Conservation (phyloP, 2,113 vertebrate species). For the Chamaetylas fuelleborni region DNA sequence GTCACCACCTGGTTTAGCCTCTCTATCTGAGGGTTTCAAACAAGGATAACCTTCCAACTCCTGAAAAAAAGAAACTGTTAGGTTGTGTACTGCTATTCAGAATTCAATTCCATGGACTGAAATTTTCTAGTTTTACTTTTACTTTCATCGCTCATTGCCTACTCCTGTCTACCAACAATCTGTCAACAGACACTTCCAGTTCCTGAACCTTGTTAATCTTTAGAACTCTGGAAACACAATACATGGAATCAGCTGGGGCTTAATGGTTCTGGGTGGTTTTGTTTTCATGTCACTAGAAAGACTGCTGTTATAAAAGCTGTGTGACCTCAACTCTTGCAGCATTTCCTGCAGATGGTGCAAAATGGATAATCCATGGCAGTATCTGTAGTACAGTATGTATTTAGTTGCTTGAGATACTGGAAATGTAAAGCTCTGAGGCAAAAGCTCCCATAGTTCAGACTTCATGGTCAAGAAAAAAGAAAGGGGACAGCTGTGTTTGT, state of each 20-base stretch:
- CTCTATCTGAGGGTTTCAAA: background rate
- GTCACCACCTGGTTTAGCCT: background rate
- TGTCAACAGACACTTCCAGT: background rate
- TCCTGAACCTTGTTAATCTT: background rate
- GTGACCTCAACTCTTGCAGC: background rate
- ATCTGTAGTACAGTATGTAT: background rate
- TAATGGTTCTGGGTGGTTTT: background rate
- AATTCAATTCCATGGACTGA: background rate
- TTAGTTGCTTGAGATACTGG: background rate
- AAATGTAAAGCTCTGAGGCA: rapidly evolving
- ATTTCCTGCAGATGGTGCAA: background rate
- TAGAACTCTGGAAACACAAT: background rate
- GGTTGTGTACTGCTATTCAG: background rate
- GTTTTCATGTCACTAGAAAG: background rate
- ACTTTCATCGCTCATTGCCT: background rate
- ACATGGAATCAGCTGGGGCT: background rate
- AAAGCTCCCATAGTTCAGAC: background rate
- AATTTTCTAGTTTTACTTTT: background rate
- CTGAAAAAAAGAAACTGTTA: background rate
- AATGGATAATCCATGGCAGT: background rate
- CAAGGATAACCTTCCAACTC: background rate
- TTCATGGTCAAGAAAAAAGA: background rate
- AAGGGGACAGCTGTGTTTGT: background rate
- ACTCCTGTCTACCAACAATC: background rate
- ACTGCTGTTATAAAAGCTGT: background rate